A percentile compares a stretch with the other conserved stretches of the same genome.
These are phyloP conservation scores for Polydrusus tereticollis DNA, from an alignment of 2,888 invertebrate genomes.

Conservation along the genomic window DNA sequence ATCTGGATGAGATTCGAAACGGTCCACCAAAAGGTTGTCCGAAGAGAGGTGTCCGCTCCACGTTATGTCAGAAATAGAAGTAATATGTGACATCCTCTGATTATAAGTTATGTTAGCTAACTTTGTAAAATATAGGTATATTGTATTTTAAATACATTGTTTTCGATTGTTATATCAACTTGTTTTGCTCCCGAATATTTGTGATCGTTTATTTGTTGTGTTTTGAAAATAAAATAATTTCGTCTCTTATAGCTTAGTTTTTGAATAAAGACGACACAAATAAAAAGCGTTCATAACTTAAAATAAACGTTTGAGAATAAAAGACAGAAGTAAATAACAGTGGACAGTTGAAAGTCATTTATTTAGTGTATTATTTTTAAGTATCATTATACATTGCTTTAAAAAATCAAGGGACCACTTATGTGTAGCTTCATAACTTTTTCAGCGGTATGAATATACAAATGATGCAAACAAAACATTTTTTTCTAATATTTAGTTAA, in stretches of 20 bases:
- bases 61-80: conserved; percentile 28
- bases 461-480: too few species aligned
- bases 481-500: too few species aligned
- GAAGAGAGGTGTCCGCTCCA: conserved; percentile 21
- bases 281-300: not conserved
- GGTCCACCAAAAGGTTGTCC: conserved; percentile 30
- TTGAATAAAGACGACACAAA: not conserved
- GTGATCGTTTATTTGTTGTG: conserved; percentile 41
- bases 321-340: not conserved
- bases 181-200: conserved; percentile 40
- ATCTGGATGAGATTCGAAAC: conserved; percentile 29
- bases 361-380: too few species aligned
- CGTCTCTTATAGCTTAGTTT: too few species aligned
- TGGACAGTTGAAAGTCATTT: not conserved
- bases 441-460: too few species aligned
- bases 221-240: not conserved
- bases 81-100: conserved; percentile 35
- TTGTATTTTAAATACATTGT: conserved; percentile 28
- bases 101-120: conserved; percentile 35
- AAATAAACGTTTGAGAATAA: not conserved
- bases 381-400: too few species aligned
- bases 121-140: conserved; percentile 33
- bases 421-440: too few species aligned
- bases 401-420: too few species aligned
- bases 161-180: conserved; percentile 18